Percentiles rank a stretch among this genome's conserved stretches.
These are phyloP conservation scores for Chrysemys picta DNA, from an alignment of 2,113 vertebrate species.

Conservation along the genomic window DNA sequence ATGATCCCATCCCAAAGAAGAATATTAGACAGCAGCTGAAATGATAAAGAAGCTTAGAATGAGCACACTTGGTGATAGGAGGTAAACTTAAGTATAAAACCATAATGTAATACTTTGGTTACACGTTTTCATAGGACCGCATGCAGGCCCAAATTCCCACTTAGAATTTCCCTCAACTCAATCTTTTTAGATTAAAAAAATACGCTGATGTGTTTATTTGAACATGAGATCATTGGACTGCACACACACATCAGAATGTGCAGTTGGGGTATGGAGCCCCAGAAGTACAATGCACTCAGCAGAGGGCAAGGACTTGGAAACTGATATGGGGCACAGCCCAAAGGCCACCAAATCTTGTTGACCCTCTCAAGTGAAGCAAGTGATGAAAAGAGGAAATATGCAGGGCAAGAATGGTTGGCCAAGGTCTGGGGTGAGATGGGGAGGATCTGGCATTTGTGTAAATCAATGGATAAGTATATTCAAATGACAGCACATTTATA, in stretches of 20 bases:
- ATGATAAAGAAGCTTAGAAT: slow-evolving; percentile 3
- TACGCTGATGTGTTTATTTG: not conserved
- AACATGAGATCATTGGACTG: not conserved
- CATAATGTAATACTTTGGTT: not conserved
- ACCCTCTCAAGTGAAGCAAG: not conserved
- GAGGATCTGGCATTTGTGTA: not conserved
- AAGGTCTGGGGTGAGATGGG: not conserved
- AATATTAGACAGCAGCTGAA: slow-evolving; percentile 88
- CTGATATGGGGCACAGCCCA: not conserved
- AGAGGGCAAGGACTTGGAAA: not conserved
- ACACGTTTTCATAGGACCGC: not conserved
- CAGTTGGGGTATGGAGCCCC: not conserved
- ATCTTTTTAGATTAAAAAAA: not conserved
- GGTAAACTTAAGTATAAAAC: not conserved
- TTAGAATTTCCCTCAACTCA: not conserved
- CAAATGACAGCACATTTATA: not conserved
- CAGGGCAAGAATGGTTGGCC: not conserved
- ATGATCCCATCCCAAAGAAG: slow-evolving; percentile 88
- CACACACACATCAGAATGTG: not conserved
- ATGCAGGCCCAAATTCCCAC: not conserved
- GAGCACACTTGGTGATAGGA: not conserved
- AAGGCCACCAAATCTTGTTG: not conserved
- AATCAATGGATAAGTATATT: not conserved
- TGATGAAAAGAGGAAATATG: not conserved
- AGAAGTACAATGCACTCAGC: not conserved